These are phyloP conservation scores for Prionchulus punctatus DNA, from an alignment of 2,888 invertebrate genomes.

Conservation along the genomic window DNA sequence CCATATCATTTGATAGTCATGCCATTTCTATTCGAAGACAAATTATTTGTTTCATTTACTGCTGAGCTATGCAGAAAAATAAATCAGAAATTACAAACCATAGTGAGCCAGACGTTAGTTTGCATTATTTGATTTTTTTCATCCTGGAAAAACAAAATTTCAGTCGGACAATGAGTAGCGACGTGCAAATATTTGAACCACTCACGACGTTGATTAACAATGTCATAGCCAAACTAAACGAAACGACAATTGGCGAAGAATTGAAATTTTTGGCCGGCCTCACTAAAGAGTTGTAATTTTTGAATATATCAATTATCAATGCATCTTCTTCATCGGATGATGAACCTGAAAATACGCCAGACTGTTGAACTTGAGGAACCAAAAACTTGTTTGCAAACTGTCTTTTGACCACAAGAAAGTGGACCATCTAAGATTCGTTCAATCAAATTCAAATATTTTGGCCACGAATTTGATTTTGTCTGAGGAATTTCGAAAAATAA, in stretches of 20 bases:
- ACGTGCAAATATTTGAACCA: conserved; percentile 7
- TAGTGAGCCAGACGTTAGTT: conserved; percentile 39
- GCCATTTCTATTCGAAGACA: no score
- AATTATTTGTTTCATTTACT: no score
- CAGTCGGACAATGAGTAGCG: neutral
- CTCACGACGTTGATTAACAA: conserved; percentile 40
- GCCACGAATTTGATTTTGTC: no score
- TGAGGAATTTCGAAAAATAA: no score
- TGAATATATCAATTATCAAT: conserved; percentile 37
- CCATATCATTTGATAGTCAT: conserved; percentile 29
- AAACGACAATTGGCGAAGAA: conserved; percentile 25
- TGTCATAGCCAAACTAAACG: conserved; percentile 35
- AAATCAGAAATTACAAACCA: conserved; percentile 33
- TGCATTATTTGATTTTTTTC: conserved; percentile 34
- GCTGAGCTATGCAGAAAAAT: conserved; percentile 8
- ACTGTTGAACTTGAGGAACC: no score
- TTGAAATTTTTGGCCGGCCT: conserved; percentile 36
- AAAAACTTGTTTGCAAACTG: no score
- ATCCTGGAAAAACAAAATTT: conserved; percentile 24
- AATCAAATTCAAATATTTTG: no score
- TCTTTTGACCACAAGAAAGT: no score
- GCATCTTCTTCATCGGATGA: conserved; percentile 31
- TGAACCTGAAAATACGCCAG: neutral
- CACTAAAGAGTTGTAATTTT: conserved; percentile 40
- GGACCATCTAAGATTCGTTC: no score